Evolutionary conservation across 2,888 invertebrate genomes (phyloP), one percentile per base, ranked within the genome.

Genomic region (Cenopis cana): DNA sequence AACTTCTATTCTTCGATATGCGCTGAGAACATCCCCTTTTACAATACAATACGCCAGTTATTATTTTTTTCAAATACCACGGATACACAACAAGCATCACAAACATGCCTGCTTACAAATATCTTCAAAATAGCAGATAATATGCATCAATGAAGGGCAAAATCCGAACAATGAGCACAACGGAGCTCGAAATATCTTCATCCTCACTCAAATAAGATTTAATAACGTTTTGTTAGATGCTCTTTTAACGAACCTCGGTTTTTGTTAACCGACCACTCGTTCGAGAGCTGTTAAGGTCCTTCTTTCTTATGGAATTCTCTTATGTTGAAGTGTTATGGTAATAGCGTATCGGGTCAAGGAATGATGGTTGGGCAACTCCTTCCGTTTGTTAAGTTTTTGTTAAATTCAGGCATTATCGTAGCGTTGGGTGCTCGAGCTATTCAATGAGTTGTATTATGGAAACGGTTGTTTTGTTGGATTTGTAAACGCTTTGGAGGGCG

Each of bases 171-270:
- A 86, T 81, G 69, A 72, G 64, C 75, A 76, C 76, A 77, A 79
- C 73, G 72, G 67, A 79, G 73, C 78, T 82, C 77, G 76, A 85
- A 84, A 88, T 82, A 85, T 86, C 82, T 82, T 84, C 79, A 86
- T 85, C 74, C 82, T 76, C 80, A 75, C 78, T 77, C 76, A 86
- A 90, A 89, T 85, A 78, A 87, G 90, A 88, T 91, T 91, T 91
- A 91, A 91, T 91, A 91, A 90, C 86, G 86, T 90, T 91, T 89
- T 89, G 87, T 91, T 84, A 83, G 81, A 86, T 89, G 90, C 86
- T 89, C 89, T 88, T 90, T 90, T 82, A 81, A 85, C 81, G 78
- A 85, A 83, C 80, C 81, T 85, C 86, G 81, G 81, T 81, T 77
- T 76, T 86, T 83, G 78, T 74, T 69, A 77, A 54, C 69, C 60